Percentiles rank a stretch among this genome's conserved stretches.
phyloP scores from a whole-genome alignment of 1,140 invertebrate species.

The Phocides pigmalion region DNA sequence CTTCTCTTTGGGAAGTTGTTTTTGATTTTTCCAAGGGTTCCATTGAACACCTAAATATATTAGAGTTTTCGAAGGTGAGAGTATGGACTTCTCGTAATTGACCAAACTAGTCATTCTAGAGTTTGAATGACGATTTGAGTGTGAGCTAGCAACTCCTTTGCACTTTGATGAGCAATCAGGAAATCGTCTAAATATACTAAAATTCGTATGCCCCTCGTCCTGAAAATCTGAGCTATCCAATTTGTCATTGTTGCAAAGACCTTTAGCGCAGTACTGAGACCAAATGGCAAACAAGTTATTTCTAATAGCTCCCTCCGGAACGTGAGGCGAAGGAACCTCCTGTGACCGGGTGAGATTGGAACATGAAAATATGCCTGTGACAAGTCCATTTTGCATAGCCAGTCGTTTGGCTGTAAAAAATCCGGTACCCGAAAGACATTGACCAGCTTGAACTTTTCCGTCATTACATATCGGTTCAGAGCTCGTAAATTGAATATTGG shows the following conservation, averaged over 20 bases:
- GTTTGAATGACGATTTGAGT: background rate
- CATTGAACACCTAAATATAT: too few relatives aligned
- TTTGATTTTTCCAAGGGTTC: too few relatives aligned
- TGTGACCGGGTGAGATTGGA: background rate
- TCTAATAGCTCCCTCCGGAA: background rate
- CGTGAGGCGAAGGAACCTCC: background rate
- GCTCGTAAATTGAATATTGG: constrained; percentile 15
- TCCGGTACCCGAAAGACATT: constrained; percentile 1
- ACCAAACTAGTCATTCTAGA: too few relatives aligned
- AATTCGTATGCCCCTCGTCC: background rate
- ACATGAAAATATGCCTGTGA: constrained; percentile 20
- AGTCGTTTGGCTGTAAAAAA: constrained; percentile 26
- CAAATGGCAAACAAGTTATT: constrained; percentile 18
- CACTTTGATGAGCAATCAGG: background rate
- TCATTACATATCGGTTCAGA: background rate
- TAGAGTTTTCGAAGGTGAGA: too few relatives aligned
- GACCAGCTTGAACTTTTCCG: background rate
- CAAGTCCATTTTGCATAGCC: constrained; percentile 23
- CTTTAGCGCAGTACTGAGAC: background rate
- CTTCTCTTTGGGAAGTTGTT: too few relatives aligned
- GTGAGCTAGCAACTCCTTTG: background rate
- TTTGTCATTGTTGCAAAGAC: background rate
- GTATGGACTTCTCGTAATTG: too few relatives aligned
- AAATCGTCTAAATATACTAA: constrained; percentile 12
- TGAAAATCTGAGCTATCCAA: constrained; percentile 5